Conservation (phyloP, 2,113 vertebrate species). For the Nycticorax nycticorax region DNA sequence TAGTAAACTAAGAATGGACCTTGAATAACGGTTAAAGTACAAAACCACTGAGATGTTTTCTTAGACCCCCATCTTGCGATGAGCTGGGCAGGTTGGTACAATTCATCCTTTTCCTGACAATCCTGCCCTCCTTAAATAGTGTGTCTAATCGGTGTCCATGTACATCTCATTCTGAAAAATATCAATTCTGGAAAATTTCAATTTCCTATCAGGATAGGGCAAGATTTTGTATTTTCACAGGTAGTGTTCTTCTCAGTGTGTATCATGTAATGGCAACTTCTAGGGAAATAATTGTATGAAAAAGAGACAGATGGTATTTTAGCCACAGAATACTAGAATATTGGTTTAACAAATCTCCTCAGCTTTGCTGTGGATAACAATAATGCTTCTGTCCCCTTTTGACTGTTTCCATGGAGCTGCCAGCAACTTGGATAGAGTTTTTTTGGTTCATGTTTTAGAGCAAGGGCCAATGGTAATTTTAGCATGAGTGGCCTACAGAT, state of each 20-base stretch:
- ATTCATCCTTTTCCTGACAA: not conserved
- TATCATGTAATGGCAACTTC: not conserved
- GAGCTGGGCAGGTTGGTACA: not conserved
- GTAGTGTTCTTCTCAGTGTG: not conserved
- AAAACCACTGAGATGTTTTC: not conserved
- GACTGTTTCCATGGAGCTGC: slow-evolving; percentile 59
- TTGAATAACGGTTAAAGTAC: not conserved
- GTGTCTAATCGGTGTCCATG: not conserved
- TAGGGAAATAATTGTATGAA: not conserved
- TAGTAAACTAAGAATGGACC: not conserved
- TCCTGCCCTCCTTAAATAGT: not conserved
- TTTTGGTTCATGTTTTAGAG: slow-evolving; percentile 29
- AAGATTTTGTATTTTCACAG: not conserved
- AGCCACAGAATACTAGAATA: slow-evolving; percentile 5
- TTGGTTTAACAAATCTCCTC: slow-evolving; percentile 33
- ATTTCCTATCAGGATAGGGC: not conserved
- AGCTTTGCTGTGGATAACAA: not conserved
- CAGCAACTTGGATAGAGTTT: slow-evolving; percentile 5
- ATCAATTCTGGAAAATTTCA: not conserved
- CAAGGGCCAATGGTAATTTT: slow-evolving; percentile 14
- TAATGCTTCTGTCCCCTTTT: slow-evolving; percentile 49
- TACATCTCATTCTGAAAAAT: not conserved
- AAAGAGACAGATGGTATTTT: slow-evolving; percentile 6
- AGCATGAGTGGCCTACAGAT: not conserved
- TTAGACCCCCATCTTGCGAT: not conserved